Evolutionary conservation across 1,140 invertebrate species (phyloP).

Genomic region (Mercenaria mercenaria): DNA sequence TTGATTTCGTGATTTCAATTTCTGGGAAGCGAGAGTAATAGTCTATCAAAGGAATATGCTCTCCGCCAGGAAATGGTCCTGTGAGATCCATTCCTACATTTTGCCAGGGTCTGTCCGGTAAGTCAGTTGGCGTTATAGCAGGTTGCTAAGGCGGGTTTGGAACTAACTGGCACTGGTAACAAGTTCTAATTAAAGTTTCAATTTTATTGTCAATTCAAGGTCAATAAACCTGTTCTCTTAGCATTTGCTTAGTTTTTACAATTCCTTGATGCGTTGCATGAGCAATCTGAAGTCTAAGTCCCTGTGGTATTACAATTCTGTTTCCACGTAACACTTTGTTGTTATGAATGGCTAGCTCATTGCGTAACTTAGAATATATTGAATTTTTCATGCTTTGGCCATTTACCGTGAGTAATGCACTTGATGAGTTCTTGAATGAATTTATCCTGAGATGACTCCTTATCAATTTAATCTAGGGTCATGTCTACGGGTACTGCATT

Average conservation of each 20-base stretch:
- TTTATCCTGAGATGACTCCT: conserved; percentile 12
- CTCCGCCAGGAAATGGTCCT: not conserved
- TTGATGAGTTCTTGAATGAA: not conserved
- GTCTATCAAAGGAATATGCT: not conserved
- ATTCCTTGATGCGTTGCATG: no score
- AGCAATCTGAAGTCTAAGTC: not conserved
- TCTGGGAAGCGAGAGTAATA: no score
- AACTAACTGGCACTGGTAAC: no score
- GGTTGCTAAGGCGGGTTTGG: not conserved
- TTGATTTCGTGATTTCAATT: no score
- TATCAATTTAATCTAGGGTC: not conserved
- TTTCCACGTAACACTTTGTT: not conserved
- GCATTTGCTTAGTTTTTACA: not conserved
- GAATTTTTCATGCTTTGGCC: not conserved
- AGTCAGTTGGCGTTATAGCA: not conserved
- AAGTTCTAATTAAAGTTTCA: no score
- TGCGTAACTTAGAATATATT: not conserved
- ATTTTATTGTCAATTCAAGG: not conserved
- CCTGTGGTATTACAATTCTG: not conserved
- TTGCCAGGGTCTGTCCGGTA: not conserved
- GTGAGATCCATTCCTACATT: not conserved
- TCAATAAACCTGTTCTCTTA: not conserved
- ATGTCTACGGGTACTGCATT: not conserved
- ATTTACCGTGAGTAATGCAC: not conserved
- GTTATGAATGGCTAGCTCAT: not conserved